Evolutionary conservation across 1,140 invertebrate genomes (phyloP).

Genomic region (Eumaeus atala): DNA sequence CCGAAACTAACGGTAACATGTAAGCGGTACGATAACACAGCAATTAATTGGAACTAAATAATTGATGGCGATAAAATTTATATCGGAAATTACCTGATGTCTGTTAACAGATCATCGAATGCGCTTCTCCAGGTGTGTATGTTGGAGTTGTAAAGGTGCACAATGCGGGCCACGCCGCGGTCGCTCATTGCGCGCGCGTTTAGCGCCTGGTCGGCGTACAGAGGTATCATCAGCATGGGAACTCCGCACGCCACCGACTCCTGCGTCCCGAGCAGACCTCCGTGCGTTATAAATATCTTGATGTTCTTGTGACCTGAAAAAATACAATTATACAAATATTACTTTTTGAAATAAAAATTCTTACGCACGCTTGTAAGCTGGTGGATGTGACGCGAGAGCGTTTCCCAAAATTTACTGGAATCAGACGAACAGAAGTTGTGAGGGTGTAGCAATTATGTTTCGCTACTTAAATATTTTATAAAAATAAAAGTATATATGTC

Average conservation of each 20-base stretch:
- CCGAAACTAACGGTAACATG: no score
- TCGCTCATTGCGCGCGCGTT: constrained; percentile 62
- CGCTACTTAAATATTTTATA: no score
- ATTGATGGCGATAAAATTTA: no score
- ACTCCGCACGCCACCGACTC: constrained; percentile 74
- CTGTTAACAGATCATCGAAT: constrained; percentile 54
- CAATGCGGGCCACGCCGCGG: constrained; percentile 51
- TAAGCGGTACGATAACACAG: no score
- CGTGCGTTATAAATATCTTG: constrained; percentile 76
- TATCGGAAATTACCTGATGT: constrained; percentile 44
- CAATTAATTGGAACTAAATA: no score
- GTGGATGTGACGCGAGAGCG: no score
- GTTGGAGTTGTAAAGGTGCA: constrained; percentile 47
- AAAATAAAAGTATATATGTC: no score
- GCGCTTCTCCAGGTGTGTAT: constrained; percentile 46
- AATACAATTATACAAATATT: background rate
- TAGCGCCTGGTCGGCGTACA: constrained; percentile 78
- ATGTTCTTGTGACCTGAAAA: constrained; percentile 70
- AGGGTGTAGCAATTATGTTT: no score
- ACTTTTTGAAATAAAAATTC: no score
- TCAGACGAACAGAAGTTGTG: no score
- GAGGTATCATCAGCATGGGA: constrained; percentile 75
- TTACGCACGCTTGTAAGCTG: no score
- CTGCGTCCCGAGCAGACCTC: constrained; percentile 76
- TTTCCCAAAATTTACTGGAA: no score